Conservation (phyloP, 2,113 vertebrate species). For the Panurus biarmicus region DNA sequence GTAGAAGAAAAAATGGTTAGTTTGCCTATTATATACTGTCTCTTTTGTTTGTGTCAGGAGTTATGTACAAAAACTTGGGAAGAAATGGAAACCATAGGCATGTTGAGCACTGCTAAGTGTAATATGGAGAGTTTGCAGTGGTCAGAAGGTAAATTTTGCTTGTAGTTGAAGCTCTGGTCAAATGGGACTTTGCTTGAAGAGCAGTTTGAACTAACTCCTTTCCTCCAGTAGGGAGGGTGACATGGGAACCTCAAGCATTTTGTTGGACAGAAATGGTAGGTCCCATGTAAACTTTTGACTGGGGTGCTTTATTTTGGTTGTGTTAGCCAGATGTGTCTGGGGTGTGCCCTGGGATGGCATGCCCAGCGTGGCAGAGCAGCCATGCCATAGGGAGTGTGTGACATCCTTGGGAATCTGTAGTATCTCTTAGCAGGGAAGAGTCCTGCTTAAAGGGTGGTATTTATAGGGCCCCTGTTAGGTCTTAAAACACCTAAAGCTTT, state of each 20-base stretch:
- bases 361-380: neutral
- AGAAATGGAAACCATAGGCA: neutral
- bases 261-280: neutral
- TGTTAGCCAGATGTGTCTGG: neutral
- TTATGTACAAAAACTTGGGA: neutral
- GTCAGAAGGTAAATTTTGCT: neutral
- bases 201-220: neutral
- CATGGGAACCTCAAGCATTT: neutral
- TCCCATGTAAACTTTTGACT: neutral
- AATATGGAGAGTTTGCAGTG: neutral
- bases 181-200: neutral
- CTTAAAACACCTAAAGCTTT: neutral
- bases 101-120: neutral
- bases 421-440: neutral
- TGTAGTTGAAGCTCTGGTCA: neutral
- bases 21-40: neutral
- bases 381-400: accelerated
- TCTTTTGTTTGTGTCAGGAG: neutral
- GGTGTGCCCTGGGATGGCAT: neutral
- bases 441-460: neutral
- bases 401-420: neutral
- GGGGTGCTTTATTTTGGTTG: neutral
- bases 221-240: neutral
- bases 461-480: neutral
- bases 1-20: neutral